Conservation (phyloP, 2,888 invertebrate species). For the Mesoligia furuncula region DNA sequence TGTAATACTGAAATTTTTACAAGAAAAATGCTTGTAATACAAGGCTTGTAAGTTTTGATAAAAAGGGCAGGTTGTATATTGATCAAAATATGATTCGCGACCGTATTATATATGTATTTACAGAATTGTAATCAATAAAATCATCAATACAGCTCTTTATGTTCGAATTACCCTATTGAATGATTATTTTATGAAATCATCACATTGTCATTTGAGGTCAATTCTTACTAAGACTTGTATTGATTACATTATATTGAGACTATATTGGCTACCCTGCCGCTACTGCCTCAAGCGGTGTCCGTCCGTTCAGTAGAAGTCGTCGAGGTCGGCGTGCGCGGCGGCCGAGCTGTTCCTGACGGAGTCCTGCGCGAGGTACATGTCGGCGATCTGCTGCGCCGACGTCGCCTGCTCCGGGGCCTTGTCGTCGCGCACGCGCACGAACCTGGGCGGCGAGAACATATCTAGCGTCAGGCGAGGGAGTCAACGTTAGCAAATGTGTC, state of each 20-base stretch:
- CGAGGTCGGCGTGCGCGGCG: constrained; percentile 52
- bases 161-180: background rate
- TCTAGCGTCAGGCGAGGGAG: background rate
- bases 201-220: too few species aligned
- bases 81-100: background rate
- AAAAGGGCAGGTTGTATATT: background rate
- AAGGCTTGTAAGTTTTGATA: too few species aligned
- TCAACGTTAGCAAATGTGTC: background rate
- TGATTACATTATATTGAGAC: too few species aligned
- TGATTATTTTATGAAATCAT: background rate
- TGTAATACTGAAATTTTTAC: too few species aligned
- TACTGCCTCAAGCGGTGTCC: too few species aligned
- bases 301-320: constrained; percentile 80
- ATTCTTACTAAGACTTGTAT: too few species aligned
- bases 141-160: too few species aligned
- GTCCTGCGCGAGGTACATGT: constrained; percentile 97
- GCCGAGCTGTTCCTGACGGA: constrained; percentile 90
- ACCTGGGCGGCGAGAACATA: constrained; percentile 81
- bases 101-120: background rate
- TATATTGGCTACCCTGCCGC: too few species aligned
- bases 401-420: constrained; percentile 98
- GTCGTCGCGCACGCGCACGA: constrained; percentile 97
- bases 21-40: too few species aligned
- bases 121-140: background rate
- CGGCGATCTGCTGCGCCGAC: constrained; percentile 95